Evolutionary conservation across 2,888 invertebrate genomes (phyloP).

Genomic region (Leptogaster cylindrica): DNA sequence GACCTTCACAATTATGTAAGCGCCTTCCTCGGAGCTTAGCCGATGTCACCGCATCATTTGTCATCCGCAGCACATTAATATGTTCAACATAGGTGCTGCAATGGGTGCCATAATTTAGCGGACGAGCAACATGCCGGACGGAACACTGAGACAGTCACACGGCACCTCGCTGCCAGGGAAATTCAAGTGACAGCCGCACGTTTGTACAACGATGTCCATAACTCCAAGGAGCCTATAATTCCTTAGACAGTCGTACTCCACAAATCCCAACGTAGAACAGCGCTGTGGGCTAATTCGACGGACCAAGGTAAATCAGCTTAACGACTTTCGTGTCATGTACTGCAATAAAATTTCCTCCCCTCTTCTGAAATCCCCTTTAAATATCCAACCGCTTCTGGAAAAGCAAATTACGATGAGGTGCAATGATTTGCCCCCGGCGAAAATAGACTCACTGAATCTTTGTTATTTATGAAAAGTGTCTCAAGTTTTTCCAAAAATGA

Average conservation of each 20-base stretch:
- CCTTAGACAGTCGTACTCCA: background rate
- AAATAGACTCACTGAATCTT: conserved; percentile 27
- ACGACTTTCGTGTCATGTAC: conserved; percentile 15
- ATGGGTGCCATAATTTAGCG: background rate
- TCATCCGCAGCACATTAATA: conserved; percentile 28
- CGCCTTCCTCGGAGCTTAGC: conserved; percentile 3
- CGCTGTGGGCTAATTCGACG: conserved; percentile 9
- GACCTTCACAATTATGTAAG: too few relatives aligned
- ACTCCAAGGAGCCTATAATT: background rate
- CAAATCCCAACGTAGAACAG: conserved; percentile 18
- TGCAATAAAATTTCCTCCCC: conserved; percentile 1
- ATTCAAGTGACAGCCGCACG: background rate
- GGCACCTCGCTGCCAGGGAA: background rate
- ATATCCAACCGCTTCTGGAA: conserved; percentile 14
- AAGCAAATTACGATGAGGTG: background rate
- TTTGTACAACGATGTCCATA: conserved; percentile 2
- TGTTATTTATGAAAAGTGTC: conserved; percentile 32
- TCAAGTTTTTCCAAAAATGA: conserved; percentile 31
- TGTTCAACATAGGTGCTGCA: background rate
- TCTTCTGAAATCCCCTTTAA: background rate
- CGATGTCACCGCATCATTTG: conserved; percentile 16
- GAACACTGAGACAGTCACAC: conserved; percentile 3
- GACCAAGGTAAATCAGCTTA: conserved; percentile 15
- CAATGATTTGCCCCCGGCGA: background rate
- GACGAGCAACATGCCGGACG: background rate